Conservation (phyloP, 2,888 invertebrate species). For the Pristionchus exspectatus region DNA sequence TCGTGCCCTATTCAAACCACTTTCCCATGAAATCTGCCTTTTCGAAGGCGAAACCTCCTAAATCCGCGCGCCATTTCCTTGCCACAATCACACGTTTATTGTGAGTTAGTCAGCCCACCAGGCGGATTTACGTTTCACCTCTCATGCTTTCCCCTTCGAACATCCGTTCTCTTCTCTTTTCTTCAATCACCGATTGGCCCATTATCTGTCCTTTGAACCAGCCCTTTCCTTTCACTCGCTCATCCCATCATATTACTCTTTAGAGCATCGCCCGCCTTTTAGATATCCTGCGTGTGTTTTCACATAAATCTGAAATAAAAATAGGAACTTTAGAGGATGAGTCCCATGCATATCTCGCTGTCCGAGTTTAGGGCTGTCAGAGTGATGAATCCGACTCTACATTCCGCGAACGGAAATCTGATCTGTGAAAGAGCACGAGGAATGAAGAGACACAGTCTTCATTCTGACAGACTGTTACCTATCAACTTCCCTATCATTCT, state of each 20-base stretch:
- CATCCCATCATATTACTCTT: not conserved
- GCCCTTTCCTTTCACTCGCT: not conserved
- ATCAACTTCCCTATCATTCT: too few relatives aligned
- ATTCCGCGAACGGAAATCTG: too few relatives aligned
- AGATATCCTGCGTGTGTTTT: not conserved
- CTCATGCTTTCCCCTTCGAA: not conserved
- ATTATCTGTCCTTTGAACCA: conserved; percentile 41
- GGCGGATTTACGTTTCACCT: not conserved
- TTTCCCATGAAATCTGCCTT: not conserved
- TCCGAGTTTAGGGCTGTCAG: too few relatives aligned
- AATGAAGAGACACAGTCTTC: too few relatives aligned
- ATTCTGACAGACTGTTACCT: too few relatives aligned
- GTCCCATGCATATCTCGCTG: too few relatives aligned
- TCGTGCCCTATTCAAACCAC: conserved; percentile 13
- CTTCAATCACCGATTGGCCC: conserved; percentile 30
- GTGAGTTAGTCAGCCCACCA: not conserved
- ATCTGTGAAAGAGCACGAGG: too few relatives aligned
- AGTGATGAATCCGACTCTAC: too few relatives aligned
- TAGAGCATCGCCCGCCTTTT: not conserved
- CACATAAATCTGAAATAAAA: not conserved
- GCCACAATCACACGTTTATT: not conserved
- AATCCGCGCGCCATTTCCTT: not conserved
- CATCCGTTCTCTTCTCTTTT: not conserved
- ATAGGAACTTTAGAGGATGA: not conserved
- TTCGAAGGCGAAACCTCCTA: not conserved